phyloP scores from a whole-genome alignment of 2,797 vertebrate genomes.

The Steatocranus sp. region DNA sequence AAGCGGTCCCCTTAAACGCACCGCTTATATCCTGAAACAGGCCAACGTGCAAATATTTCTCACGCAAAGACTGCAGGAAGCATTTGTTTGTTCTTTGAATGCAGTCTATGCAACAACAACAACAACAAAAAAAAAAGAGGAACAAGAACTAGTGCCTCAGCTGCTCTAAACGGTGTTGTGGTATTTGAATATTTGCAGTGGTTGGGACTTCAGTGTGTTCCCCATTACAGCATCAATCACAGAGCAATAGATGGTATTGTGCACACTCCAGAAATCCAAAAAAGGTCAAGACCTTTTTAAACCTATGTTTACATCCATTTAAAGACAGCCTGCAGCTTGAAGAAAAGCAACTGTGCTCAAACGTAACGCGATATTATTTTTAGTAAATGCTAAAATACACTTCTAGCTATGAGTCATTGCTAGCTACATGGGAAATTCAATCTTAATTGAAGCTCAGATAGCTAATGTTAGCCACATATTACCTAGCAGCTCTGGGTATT shows the following conservation, averaged over 20 bases:
- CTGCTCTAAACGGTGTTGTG: not conserved
- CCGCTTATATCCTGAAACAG: not conserved
- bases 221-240: not conserved
- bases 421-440: not conserved
- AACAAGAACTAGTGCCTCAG: slow-evolving; percentile 29
- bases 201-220: not conserved
- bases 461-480: not conserved
- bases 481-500: not conserved
- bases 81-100: not conserved
- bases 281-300: not conserved
- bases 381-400: not conserved
- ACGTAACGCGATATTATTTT: not conserved
- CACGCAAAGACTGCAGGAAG: not conserved
- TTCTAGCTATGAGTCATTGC: not conserved
- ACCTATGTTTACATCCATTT: not conserved
- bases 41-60: not conserved
- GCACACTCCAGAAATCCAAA: not conserved
- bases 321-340: not conserved
- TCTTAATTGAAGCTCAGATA: not conserved
- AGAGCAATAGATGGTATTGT: not conserved
- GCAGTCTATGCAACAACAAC: not conserved
- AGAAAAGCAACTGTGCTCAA: not conserved
- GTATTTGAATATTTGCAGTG: not conserved
- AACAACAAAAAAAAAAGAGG: not conserved
- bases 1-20: not conserved